A percentile compares a stretch with the other conserved stretches of the same genome.
phyloP scores from a whole-genome alignment of 2,888 invertebrate species.

The Mechanitis mazaeus region DNA sequence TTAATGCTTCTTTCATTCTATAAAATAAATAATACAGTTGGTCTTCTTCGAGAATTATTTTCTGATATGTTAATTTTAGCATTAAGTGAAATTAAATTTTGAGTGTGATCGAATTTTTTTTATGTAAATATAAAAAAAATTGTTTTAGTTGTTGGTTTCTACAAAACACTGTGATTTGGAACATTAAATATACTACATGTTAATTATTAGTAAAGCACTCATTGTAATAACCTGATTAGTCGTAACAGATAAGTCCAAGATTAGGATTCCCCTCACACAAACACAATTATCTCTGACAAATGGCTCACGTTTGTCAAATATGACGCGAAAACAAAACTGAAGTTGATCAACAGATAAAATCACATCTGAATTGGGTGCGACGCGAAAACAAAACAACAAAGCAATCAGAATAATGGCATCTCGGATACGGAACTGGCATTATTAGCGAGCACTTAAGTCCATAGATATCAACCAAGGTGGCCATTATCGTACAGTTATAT shows the following conservation, averaged over 20 bases:
- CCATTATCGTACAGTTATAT: not conserved
- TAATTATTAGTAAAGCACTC: not conserved
- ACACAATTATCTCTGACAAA: slow-evolving; percentile 44
- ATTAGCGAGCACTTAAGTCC: slow-evolving; percentile 39
- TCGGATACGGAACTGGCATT: slow-evolving; percentile 41
- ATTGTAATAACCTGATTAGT: slow-evolving; percentile 6
- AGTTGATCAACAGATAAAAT: slow-evolving; percentile 52
- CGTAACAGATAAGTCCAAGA: slow-evolving; percentile 12
- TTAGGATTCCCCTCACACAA: slow-evolving; percentile 37
- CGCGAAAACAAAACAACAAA: slow-evolving; percentile 52
- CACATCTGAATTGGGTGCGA: slow-evolving; percentile 41
- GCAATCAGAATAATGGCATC: slow-evolving; percentile 53
- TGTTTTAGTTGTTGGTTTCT: not conserved
- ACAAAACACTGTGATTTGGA: not conserved
- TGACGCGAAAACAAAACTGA: slow-evolving; percentile 41
- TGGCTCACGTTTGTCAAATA: slow-evolving; percentile 38
- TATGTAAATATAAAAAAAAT: not conserved
- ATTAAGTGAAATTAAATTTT: slow-evolving; percentile 14
- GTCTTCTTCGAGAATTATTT: slow-evolving; percentile 1
- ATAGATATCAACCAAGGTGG: not conserved
- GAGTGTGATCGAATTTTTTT: slow-evolving; percentile 7
- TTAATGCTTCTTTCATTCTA: not conserved
- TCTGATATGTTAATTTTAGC: slow-evolving; percentile 32
- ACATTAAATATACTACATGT: not conserved
- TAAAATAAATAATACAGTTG: slow-evolving; percentile 1